Percentiles rank a stretch among this genome's conserved stretches.
Evolutionary conservation across 2,113 vertebrate species (phyloP).

Genomic region (Anhinga anhinga): DNA sequence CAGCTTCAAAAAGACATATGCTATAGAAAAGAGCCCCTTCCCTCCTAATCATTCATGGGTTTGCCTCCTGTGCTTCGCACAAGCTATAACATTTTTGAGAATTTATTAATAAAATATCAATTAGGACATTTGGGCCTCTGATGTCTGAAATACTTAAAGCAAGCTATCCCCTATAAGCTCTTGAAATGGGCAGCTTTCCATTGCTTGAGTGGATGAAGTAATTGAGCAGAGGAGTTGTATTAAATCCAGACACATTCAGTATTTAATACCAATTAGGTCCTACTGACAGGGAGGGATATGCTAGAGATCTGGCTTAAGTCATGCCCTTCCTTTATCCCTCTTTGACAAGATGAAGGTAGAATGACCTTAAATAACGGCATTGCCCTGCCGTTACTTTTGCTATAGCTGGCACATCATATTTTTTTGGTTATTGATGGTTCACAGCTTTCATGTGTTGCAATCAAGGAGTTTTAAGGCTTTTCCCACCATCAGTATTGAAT

Average conservation of each 20-base stretch:
- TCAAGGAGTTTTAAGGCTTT: conserved; percentile 67
- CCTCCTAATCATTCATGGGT: not conserved
- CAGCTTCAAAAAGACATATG: not conserved
- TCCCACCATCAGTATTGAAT: conserved; percentile 57
- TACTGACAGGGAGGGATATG: conserved; percentile 48
- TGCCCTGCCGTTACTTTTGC: conserved; percentile 42
- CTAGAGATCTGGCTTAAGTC: conserved; percentile 46
- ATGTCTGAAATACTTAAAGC: not conserved
- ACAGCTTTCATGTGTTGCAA: conserved; percentile 65
- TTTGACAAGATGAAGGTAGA: conserved; percentile 50
- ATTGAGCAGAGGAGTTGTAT: conserved; percentile 21
- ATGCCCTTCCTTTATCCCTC: conserved; percentile 39
- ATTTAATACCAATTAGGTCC: conserved; percentile 61
- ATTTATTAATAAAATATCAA: not conserved
- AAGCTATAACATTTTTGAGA: not conserved
- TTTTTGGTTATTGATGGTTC: conserved; percentile 65
- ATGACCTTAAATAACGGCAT: conserved; percentile 57
- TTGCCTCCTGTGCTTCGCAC: not conserved
- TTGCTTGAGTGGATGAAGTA: conserved; percentile 40
- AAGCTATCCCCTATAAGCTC: not conserved
- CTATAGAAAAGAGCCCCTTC: not conserved
- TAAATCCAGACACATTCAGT: conserved; percentile 52
- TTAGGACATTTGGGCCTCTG: not conserved
- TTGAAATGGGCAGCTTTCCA: conserved; percentile 28
- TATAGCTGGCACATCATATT: conserved; percentile 59